Conservation (phyloP, 2,113 vertebrate genomes). For the Albula goreensis region DNA sequence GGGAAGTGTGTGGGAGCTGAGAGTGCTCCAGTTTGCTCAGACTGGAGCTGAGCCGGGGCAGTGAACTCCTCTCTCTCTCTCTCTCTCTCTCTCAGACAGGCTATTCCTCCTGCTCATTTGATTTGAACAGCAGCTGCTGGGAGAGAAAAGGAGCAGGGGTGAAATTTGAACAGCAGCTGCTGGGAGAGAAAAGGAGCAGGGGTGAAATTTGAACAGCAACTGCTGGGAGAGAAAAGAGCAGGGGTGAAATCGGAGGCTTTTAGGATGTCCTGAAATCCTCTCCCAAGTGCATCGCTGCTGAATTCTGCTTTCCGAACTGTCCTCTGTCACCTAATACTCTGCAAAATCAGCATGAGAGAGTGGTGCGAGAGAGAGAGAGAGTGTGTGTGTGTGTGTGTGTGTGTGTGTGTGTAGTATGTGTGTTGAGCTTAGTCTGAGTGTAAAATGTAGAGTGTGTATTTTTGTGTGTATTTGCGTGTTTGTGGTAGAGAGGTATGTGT, state of each 20-base stretch:
- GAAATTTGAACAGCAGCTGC: constrained; percentile 5
- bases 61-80: not conserved
- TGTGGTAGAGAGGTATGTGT: not conserved
- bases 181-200: not conserved
- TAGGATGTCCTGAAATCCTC: not conserved
- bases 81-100: not conserved
- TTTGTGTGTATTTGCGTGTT: not conserved
- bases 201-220: constrained; percentile 1
- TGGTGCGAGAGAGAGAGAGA: not conserved
- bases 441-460: not conserved
- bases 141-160: not conserved
- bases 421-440: not conserved
- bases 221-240: not conserved
- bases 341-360: too few species aligned
- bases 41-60: not conserved
- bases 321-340: not conserved
- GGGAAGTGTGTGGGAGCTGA: too few species aligned
- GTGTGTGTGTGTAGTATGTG: not conserved
- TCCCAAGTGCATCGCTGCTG: not conserved
- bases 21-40: not conserved
- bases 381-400: not conserved
- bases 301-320: not conserved
- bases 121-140: constrained; percentile 16
- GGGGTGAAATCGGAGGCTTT: not conserved
- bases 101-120: not conserved